Evolutionary conservation across 2,888 invertebrate species (phyloP).

Genomic region (Deilephila porcellus): DNA sequence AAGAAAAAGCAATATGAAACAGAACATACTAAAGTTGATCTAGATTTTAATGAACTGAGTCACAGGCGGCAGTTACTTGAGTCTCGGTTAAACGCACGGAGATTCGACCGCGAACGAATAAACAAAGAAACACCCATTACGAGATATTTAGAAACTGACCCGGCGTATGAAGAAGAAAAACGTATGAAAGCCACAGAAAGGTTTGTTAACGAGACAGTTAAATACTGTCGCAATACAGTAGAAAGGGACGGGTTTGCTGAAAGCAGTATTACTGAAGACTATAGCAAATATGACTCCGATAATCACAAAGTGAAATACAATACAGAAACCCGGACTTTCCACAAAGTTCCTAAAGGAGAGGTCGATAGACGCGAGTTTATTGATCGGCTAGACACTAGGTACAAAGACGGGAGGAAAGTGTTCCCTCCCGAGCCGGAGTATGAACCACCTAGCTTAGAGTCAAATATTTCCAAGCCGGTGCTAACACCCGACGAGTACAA

Average conservation of each 20-base stretch:
- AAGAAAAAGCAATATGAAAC: slow-evolving; percentile 80
- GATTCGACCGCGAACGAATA: slow-evolving; percentile 68
- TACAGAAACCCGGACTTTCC: slow-evolving; percentile 70
- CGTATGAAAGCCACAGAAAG: slow-evolving; percentile 82
- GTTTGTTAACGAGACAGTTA: slow-evolving; percentile 84
- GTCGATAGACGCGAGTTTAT: slow-evolving; percentile 71
- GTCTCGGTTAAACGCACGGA: slow-evolving; percentile 89
- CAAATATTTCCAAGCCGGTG: slow-evolving; percentile 81
- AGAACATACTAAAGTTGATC: slow-evolving; percentile 67
- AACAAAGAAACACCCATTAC: slow-evolving; percentile 72
- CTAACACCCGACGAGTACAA: slow-evolving; percentile 86
- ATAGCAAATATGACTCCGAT: slow-evolving; percentile 79
- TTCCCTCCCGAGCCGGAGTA: slow-evolving; percentile 83
- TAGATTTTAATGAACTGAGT: slow-evolving; percentile 86
- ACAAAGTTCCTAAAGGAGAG: slow-evolving; percentile 69
- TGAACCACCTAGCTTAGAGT: slow-evolving; percentile 89
- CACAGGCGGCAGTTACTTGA: slow-evolving; percentile 90
- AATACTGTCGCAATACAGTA: slow-evolving; percentile 83
- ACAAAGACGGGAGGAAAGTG: slow-evolving; percentile 63
- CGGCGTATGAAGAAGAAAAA: slow-evolving; percentile 76
- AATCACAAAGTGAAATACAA: slow-evolving; percentile 75
- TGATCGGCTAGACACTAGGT: slow-evolving; percentile 65
- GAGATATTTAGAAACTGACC: slow-evolving; percentile 80
- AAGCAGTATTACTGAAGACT: slow-evolving; percentile 80
- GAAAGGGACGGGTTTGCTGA: slow-evolving; percentile 84